A percentile compares a stretch with the other conserved stretches of the same genome.
These are phyloP conservation scores for Dolichomitus sp. DNA, from an alignment of 2,888 invertebrate genomes.

Conservation along the genomic window DNA sequence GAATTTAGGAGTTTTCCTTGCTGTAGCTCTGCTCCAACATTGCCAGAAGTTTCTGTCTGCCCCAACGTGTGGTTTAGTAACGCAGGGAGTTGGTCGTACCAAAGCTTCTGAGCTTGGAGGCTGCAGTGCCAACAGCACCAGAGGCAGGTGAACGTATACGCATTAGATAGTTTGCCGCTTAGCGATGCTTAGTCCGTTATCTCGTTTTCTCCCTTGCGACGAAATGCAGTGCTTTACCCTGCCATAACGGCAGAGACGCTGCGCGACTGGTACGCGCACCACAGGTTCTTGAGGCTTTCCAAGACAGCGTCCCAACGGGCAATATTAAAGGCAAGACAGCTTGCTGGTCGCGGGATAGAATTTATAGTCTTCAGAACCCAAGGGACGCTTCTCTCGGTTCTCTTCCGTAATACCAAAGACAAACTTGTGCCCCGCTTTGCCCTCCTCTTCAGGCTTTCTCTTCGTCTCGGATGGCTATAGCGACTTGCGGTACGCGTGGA, in stretches of 20 bases:
- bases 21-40: constrained; percentile 30
- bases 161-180: constrained; percentile 26
- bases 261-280: constrained; percentile 48
- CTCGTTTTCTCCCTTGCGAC: constrained; percentile 4
- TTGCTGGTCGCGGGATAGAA: constrained; percentile 72
- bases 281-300: constrained; percentile 75
- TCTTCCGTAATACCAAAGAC: constrained; percentile 81
- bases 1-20: constrained; percentile 53
- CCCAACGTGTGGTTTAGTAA: constrained; percentile 40
- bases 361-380: constrained; percentile 75
- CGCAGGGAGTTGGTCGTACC: constrained; percentile 7
- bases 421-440: constrained; percentile 74
- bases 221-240: constrained; percentile 1
- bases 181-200: constrained; percentile 13
- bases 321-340: constrained; percentile 77
- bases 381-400: constrained; percentile 66
- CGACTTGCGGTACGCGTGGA: neutral
- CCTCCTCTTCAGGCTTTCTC: neutral
- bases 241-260: neutral
- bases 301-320: constrained; percentile 77
- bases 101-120: constrained; percentile 38
- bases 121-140: constrained; percentile 24
- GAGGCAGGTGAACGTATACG: constrained; percentile 54
- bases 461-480: neutral
- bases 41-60: constrained; percentile 56